Conservation (phyloP, 2,113 vertebrate species). For the Cololabis saira region DNA sequence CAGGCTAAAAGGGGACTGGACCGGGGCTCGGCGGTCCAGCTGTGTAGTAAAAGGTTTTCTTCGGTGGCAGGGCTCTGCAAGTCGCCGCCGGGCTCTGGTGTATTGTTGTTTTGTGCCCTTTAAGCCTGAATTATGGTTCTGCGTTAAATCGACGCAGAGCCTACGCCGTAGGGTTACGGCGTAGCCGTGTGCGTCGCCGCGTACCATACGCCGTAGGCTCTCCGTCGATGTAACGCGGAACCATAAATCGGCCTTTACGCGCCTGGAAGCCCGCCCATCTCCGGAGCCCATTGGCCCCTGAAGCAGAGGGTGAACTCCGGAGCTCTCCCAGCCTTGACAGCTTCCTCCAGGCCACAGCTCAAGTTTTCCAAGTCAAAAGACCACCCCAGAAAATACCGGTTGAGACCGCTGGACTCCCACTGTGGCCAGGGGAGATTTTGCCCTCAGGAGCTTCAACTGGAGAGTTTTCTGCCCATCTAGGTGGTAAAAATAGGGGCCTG, state of each 20-base stretch:
- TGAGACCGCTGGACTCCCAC: conserved; percentile 29
- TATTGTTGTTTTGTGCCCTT: conserved; percentile 73
- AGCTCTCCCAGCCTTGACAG: conserved; percentile 56
- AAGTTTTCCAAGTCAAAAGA: conserved; percentile 53
- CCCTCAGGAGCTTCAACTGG: conserved; percentile 10
- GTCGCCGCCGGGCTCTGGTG: conserved; percentile 61
- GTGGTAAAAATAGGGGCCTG: no score
- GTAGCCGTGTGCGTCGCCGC: no score
- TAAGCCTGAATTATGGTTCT: no score
- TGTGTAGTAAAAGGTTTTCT: conserved; percentile 4
- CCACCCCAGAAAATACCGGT: conserved; percentile 37
- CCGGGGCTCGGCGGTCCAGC: conserved; percentile 20
- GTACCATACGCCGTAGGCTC: no score
- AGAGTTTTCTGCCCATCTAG: not conserved
- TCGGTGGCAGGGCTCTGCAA: conserved; percentile 34
- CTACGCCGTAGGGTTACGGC: no score
- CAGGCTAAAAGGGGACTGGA: conserved; percentile 26
- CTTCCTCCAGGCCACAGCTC: conserved; percentile 56
- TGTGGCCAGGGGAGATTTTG: conserved; percentile 7
- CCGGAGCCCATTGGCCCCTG: conserved; percentile 67
- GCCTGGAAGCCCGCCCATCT: conserved; percentile 65
- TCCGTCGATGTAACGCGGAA: no score
- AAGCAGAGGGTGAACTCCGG: conserved; percentile 58
- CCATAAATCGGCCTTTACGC: no score
- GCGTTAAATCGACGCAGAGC: no score